Percentiles rank a stretch among this genome's conserved stretches.
phyloP scores from a whole-genome alignment of 2,797 vertebrate genomes.

The Malacoctenus gilli region DNA sequence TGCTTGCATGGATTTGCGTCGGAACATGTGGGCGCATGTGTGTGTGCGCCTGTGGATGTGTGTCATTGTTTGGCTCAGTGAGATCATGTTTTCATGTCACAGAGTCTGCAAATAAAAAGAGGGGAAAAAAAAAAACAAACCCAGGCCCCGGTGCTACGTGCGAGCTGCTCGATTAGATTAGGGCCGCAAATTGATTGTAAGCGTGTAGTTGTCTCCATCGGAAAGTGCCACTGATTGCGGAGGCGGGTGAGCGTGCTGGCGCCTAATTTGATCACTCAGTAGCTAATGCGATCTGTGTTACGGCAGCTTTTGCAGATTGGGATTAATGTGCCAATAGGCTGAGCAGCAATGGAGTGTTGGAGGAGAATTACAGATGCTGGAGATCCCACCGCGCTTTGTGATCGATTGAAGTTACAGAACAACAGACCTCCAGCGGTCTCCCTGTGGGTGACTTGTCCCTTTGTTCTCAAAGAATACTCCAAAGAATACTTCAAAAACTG shows the following conservation, averaged over 20 bases:
- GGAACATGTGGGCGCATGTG: slow-evolving; percentile 8
- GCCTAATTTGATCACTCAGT: slow-evolving; percentile 77
- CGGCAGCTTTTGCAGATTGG: slow-evolving; percentile 61
- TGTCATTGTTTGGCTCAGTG: slow-evolving; percentile 39
- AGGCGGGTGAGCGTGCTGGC: slow-evolving; percentile 60
- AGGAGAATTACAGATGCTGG: slow-evolving; percentile 25
- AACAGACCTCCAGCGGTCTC: slow-evolving; percentile 13
- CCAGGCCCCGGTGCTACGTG: slow-evolving; percentile 32
- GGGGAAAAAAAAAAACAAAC: slow-evolving; percentile 57
- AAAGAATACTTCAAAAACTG: background rate
- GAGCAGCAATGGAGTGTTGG: slow-evolving; percentile 45
- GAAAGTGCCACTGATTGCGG: slow-evolving; percentile 73
- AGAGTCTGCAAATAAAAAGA: slow-evolving; percentile 51
- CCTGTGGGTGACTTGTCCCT: slow-evolving; percentile 3
- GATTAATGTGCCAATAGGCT: slow-evolving; percentile 68
- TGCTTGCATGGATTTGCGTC: slow-evolving; percentile 32
- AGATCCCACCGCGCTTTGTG: slow-evolving; percentile 25
- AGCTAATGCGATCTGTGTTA: slow-evolving; percentile 74
- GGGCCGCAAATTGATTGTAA: slow-evolving; percentile 77
- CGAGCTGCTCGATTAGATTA: slow-evolving; percentile 71
- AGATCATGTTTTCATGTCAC: slow-evolving; percentile 62
- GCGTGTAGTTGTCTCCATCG: slow-evolving; percentile 66
- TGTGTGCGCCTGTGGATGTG: slow-evolving; percentile 19
- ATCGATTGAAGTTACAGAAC: slow-evolving; percentile 51
- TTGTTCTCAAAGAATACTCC: slow-evolving; percentile 22